These are phyloP conservation scores for Caenorhabditis panamensis DNA, from an alignment of 2,888 invertebrate genomes.

Conservation along the genomic window DNA sequence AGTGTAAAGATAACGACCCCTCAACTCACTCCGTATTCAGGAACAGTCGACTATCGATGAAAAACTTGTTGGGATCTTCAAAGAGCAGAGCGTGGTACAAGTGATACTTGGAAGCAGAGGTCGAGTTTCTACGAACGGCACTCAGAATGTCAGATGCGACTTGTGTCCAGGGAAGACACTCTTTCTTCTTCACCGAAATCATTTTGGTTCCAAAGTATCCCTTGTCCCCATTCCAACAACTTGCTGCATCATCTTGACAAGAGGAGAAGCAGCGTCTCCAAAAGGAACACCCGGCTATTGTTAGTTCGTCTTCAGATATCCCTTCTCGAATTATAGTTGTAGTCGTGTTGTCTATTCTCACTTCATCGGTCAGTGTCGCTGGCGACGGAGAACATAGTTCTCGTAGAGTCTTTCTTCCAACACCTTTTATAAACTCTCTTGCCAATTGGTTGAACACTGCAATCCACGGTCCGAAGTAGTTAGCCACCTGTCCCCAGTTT, in stretches of 20 bases:
- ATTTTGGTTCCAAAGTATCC: constrained; percentile 37
- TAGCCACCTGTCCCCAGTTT: constrained; percentile 24
- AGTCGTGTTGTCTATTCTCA: neutral
- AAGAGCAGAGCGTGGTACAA: constrained; percentile 39
- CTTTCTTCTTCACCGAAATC: constrained; percentile 3
- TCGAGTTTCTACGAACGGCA: neutral
- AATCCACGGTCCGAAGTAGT: constrained; percentile 49
- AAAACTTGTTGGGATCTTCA: constrained; percentile 29
- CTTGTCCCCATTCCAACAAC: constrained; percentile 20
- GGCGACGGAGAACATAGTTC: constrained; percentile 30
- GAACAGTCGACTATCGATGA: constrained; percentile 31
- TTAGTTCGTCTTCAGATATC: constrained; percentile 51
- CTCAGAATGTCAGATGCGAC: constrained; percentile 33
- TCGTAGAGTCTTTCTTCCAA: constrained; percentile 41
- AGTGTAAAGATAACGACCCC: too few relatives aligned
- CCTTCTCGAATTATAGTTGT: constrained; percentile 3
- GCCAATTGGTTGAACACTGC: constrained; percentile 41
- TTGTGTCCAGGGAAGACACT: constrained; percentile 45
- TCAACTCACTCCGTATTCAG: constrained; percentile 52
- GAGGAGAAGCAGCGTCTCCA: constrained; percentile 57
- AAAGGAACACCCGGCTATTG: constrained; percentile 50
- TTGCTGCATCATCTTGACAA: constrained; percentile 49
- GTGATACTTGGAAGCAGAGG: constrained; percentile 1
- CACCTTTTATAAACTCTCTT: constrained; percentile 22
- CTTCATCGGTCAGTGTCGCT: neutral